Evolutionary conservation across 2,888 invertebrate species (phyloP).

Genomic region (Drosophila tanythrix): DNA sequence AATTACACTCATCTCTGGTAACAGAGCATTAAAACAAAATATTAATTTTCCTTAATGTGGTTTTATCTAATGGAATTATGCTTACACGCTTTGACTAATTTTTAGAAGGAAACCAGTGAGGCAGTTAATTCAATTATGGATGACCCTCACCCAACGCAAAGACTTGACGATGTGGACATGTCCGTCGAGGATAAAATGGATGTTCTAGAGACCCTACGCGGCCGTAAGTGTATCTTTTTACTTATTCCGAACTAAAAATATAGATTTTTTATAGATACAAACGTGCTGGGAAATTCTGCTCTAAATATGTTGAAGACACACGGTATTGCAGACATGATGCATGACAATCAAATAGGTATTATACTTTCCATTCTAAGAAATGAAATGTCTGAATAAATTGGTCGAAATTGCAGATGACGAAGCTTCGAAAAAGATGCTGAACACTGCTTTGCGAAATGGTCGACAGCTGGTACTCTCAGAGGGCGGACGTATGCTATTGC

Average conservation of each 20-base stretch:
- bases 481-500: constrained; percentile 91
- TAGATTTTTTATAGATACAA: constrained; percentile 63
- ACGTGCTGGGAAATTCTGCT: constrained; percentile 77
- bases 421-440: constrained; percentile 88
- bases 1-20: not conserved
- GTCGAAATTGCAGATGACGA: constrained; percentile 86
- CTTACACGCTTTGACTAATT: constrained; percentile 7
- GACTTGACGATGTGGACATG: constrained; percentile 66
- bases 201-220: constrained; percentile 65
- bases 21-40: not conserved
- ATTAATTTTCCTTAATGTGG: not conserved
- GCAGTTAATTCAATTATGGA: constrained; percentile 84
- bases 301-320: constrained; percentile 91
- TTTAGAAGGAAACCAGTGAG: constrained; percentile 84
- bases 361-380: not conserved
- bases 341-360: constrained; percentile 86
- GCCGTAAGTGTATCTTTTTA: constrained; percentile 44
- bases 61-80: not conserved
- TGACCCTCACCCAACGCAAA: constrained; percentile 52
- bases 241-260: not conserved
- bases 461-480: constrained; percentile 94
- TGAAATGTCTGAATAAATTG: not conserved
- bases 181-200: constrained; percentile 75
- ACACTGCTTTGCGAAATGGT: constrained; percentile 93
- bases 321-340: constrained; percentile 93